Conservation (phyloP, 2,113 vertebrate genomes). For the Willisornis vidua region DNA sequence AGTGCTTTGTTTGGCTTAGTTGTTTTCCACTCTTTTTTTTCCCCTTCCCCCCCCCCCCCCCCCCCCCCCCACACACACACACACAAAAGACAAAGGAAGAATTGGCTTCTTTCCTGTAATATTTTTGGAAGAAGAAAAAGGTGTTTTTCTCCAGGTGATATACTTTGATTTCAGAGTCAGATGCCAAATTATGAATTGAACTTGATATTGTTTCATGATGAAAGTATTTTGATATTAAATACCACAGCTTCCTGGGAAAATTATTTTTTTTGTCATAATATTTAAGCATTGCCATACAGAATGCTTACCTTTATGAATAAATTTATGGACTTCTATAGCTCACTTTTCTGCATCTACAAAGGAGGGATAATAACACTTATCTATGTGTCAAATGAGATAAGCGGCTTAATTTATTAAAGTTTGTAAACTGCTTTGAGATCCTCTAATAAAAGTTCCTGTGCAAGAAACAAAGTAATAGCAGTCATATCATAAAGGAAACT, state of each 20-base stretch:
- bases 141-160: conserved; percentile 28
- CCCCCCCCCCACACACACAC: too few relatives aligned
- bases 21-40: conserved; percentile 27
- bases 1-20: conserved; percentile 48
- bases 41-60: too few relatives aligned
- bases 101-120: conserved; percentile 16
- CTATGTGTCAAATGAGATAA: conserved; percentile 51
- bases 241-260: neutral
- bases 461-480: conserved; percentile 10
- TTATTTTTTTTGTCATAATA: neutral
- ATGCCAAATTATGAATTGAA: conserved; percentile 22
- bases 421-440: conserved; percentile 42
- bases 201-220: conserved; percentile 37
- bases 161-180: conserved; percentile 49
- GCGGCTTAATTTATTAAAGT: conserved; percentile 39
- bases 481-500: conserved; percentile 8
- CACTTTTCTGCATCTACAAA: conserved; percentile 16
- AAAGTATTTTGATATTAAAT: conserved; percentile 37
- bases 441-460: neutral
- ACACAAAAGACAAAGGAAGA: neutral
- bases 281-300: neutral
- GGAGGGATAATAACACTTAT: conserved; percentile 30
- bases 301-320: conserved; percentile 12
- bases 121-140: conserved; percentile 31
- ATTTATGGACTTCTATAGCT: neutral